phyloP scores from a whole-genome alignment of 2,113 vertebrate species.

The Tragelaphus imberbis region DNA sequence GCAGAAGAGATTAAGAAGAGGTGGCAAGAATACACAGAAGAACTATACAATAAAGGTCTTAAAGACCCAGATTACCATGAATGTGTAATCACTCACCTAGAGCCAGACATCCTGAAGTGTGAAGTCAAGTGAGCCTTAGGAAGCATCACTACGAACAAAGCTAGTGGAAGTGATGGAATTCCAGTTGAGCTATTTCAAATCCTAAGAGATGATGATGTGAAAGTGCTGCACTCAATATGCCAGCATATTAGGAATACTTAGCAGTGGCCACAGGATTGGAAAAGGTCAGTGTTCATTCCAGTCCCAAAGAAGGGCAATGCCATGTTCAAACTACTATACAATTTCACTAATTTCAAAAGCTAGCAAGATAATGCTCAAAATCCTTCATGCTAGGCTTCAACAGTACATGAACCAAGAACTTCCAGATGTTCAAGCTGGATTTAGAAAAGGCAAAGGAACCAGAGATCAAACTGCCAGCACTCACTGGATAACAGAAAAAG shows the following conservation, averaged over 20 bases:
- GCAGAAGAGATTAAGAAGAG: background rate
- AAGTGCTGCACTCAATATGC: background rate
- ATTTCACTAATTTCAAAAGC: background rate
- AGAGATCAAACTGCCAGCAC: background rate
- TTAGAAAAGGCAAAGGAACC: background rate
- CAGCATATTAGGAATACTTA: background rate
- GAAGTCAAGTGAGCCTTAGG: background rate
- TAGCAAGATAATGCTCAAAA: background rate
- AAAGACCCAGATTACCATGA: background rate
- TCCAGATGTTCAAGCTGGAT: background rate
- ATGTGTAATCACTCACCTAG: background rate
- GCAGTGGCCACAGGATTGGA: background rate
- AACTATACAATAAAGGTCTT: background rate
- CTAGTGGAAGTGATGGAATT: background rate
- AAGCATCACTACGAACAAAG: background rate
- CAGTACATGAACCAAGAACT: background rate
- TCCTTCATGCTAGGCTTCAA: background rate
- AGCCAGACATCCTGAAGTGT: background rate
- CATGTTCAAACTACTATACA: background rate
- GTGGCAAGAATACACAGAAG: background rate
- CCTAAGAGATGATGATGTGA: background rate
- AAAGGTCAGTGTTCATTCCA: background rate
- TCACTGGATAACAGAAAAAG: background rate
- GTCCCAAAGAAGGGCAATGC: background rate
- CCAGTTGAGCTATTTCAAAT: background rate